phyloP scores from a whole-genome alignment of 2,113 vertebrate species.

The Emydocephalus ijimae region DNA sequence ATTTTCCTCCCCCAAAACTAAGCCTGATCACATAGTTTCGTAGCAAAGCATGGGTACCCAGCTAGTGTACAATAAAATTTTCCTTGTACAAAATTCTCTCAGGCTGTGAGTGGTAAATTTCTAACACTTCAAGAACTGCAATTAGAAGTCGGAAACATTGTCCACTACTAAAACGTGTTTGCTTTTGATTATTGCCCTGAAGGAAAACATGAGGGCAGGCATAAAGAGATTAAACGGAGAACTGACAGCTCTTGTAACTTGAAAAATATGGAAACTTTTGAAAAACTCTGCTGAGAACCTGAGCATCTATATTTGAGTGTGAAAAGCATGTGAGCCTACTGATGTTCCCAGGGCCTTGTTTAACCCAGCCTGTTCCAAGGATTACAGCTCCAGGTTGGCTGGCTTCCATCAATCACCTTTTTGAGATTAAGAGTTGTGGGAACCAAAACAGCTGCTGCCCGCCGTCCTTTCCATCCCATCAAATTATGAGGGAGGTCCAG shows the following conservation, averaged over 20 bases:
- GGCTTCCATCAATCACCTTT: neutral
- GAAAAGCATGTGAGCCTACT: neutral
- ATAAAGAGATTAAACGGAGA: conserved; percentile 9
- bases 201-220: conserved; percentile 10
- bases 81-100: neutral
- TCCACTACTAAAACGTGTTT: neutral
- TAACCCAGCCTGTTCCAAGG: neutral
- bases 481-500: neutral
- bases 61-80: conserved; percentile 3
- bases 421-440: conserved; percentile 1
- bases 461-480: neutral
- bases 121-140: neutral
- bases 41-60: no score
- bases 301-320: neutral
- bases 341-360: neutral
- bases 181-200: neutral
- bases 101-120: neutral
- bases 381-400: neutral
- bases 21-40: no score
- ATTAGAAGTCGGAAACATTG: neutral
- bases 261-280: neutral
- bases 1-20: no score
- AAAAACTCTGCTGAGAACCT: neutral
- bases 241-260: neutral
- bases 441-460: neutral